These are phyloP conservation scores for Eudemis profundana DNA, from an alignment of 2,888 invertebrate genomes.

Conservation along the genomic window DNA sequence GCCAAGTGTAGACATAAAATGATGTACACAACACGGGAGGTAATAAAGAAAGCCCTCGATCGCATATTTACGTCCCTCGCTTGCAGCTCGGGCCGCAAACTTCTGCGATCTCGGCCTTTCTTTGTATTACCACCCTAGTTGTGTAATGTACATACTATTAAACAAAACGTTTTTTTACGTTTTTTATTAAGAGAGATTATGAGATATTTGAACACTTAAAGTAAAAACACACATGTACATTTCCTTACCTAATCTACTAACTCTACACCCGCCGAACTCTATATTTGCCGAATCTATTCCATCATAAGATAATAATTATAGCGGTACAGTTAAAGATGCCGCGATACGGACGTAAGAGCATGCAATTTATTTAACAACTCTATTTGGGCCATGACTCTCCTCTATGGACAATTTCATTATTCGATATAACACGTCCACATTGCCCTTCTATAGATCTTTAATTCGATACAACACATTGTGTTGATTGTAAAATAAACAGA, in stretches of 20 bases:
- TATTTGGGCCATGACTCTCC: conserved; percentile 42
- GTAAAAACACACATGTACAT: too few relatives aligned
- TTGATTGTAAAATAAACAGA: conserved; percentile 1
- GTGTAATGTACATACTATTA: too few relatives aligned
- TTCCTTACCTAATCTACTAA: conserved; percentile 48
- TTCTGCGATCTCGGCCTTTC: too few relatives aligned
- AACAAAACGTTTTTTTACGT: too few relatives aligned
- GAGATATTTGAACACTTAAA: too few relatives aligned
- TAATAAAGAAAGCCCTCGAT: too few relatives aligned
- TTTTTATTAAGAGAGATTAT: too few relatives aligned
- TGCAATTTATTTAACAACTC: conserved; percentile 52
- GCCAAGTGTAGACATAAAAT: too few relatives aligned
- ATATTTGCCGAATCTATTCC: conserved; percentile 83
- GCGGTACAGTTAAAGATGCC: conserved; percentile 76
- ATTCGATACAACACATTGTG: neutral
- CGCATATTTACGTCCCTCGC: too few relatives aligned
- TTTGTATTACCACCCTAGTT: too few relatives aligned
- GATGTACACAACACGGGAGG: too few relatives aligned
- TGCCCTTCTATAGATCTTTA: neutral
- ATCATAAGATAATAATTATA: conserved; percentile 82
- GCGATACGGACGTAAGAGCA: conserved; percentile 58
- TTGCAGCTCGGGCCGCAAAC: too few relatives aligned
- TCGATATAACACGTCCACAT: neutral
- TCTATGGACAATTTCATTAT: conserved; percentile 24
- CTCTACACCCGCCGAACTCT: conserved; percentile 68